Base-by-base conservation (phyloP, 2,113 vertebrate genomes). In the Helogale parvula region DNA sequence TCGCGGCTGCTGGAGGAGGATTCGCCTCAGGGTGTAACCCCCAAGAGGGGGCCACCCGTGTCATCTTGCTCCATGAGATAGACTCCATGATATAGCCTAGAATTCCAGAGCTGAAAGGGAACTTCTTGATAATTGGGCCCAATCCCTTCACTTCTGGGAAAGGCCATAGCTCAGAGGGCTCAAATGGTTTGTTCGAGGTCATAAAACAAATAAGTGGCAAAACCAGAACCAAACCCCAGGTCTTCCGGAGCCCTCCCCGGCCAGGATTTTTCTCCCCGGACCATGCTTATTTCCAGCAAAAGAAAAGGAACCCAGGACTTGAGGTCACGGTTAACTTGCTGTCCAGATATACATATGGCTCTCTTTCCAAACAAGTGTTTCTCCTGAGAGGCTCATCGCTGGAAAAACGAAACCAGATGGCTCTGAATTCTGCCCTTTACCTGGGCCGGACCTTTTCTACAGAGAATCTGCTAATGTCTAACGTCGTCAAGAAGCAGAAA, bases 201-300 rank as follows among this genome's bases (percentile, higher is more conserved):
- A 19, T 45, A 69, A 92, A 95, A 57, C 13, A 71, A 79, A 3
- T 19, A 52, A 69, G 41, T 72, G 41, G 54, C 52, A 50, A 83
- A 95, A 74, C 63, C 81, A 93, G 90, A 96, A 92, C 65, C 38
- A 90, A 84, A 90, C 38, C 15, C 63, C 23, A 17, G 84, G 54
- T 85, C 92, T 92, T 96, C 72, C 0, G 2, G 88, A 63, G n/a
- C 35, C 35, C 45, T 80, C n/a, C 68, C 3, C 5, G 3, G 25
- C n/a, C 27, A 23, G 29, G 33, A 60, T 29, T 69, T 33, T 72
- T 41, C n/a, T 52, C 84, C 45, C 80, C 7, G 10, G 33, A 87
- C 7, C 11, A 1, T 47, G 63, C 27, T 89, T 76, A 63, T 79
- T 88, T 88, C 81, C 83, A 91, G 82, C 38, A 80, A 76, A 88